Evolutionary conservation across 2,113 vertebrate genomes (phyloP).

Genomic region (Illadopsis cleaveri): DNA sequence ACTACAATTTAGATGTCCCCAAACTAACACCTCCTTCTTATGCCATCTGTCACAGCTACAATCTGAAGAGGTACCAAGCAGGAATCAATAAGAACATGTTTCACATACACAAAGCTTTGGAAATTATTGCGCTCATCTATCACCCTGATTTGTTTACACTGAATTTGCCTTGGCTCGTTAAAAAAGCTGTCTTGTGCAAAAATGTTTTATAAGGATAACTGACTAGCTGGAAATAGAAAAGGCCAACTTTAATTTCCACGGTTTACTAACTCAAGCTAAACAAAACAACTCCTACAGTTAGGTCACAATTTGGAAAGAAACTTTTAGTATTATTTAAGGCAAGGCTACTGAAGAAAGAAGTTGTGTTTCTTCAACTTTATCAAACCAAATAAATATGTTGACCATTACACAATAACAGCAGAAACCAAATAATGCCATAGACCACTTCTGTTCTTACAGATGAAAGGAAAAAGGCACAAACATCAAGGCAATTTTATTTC

Average conservation of each 20-base stretch:
- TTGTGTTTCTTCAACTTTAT: not conserved
- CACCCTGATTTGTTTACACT: not conserved
- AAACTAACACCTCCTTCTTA: constrained; percentile 1
- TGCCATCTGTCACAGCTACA: not conserved
- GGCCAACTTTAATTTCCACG: not conserved
- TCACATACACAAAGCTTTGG: not conserved
- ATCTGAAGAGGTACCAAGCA: not conserved
- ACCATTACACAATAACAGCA: not conserved
- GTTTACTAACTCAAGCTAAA: not conserved
- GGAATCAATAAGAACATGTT: not conserved
- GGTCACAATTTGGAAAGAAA: not conserved
- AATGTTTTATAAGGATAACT: not conserved
- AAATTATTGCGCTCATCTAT: not conserved
- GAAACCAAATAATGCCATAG: not conserved
- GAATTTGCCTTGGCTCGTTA: not conserved
- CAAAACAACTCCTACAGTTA: not conserved
- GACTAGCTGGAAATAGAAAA: not conserved
- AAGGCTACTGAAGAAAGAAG: not conserved
- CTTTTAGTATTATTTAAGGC: not conserved
- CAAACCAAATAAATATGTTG: not conserved
- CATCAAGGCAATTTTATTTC: not conserved
- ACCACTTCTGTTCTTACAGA: not conserved
- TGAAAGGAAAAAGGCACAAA: not conserved
- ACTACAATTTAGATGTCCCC: not conserved
- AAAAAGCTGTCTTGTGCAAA: not conserved